Evolutionary conservation across 1,140 invertebrate genomes (phyloP).

Genomic region (Ridgeia piscesae): DNA sequence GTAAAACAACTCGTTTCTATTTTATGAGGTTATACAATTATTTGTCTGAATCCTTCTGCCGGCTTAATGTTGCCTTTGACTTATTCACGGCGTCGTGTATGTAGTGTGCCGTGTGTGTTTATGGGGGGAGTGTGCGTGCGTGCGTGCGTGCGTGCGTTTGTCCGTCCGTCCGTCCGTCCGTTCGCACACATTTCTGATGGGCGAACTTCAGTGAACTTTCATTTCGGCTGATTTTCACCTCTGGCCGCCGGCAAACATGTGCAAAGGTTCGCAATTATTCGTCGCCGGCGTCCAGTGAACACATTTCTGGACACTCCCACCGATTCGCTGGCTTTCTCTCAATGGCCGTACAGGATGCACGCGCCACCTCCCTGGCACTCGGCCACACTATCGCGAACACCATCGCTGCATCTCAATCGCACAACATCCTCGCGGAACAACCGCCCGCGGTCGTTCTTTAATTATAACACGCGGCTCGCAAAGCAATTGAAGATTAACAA

Average conservation of each 20-base stretch:
- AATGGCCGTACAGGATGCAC: background rate
- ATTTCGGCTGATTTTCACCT: background rate
- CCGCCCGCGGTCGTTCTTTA: background rate
- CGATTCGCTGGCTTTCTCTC: background rate
- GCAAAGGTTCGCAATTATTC: background rate
- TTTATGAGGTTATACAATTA: no score
- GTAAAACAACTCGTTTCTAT: no score
- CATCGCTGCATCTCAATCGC: background rate
- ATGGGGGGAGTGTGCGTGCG: background rate
- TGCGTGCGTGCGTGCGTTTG: background rate
- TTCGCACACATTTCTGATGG: background rate
- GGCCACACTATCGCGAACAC: background rate
- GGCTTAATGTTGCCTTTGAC: no score
- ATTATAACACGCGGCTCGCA: background rate
- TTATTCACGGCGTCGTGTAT: no score
- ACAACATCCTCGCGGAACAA: background rate
- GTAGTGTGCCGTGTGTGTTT: no score
- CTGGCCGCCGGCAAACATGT: background rate
- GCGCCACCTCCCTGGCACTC: background rate
- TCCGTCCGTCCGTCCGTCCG: background rate
- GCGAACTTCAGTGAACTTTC: background rate
- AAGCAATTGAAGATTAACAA: background rate
- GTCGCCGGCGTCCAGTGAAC: background rate
- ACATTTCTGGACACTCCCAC: background rate
- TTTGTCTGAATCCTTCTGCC: no score